These are phyloP conservation scores for Electrona antarctica DNA, from an alignment of 2,113 vertebrate genomes.

Conservation along the genomic window DNA sequence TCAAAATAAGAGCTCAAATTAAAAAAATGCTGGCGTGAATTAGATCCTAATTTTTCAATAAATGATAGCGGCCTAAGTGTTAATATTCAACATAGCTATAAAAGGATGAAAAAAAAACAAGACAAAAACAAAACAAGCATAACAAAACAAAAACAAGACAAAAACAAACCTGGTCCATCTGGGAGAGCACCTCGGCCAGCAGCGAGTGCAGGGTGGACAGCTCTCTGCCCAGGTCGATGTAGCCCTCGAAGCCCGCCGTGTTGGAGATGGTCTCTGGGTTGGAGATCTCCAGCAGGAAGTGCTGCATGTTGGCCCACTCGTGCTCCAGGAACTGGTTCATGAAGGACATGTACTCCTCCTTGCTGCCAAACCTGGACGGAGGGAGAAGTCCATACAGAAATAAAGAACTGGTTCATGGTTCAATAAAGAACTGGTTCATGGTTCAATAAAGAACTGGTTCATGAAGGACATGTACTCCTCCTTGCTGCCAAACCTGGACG, in stretches of 20 bases:
- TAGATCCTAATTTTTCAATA: too few relatives aligned
- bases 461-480: constrained; percentile 99
- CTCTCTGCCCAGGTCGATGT: constrained; percentile 95
- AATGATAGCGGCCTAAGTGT: too few relatives aligned
- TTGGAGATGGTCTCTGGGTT: constrained; percentile 96
- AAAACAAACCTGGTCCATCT: constrained; percentile 97
- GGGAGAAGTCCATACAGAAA: too few relatives aligned
- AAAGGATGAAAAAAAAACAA: too few relatives aligned
- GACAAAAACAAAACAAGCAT: too few relatives aligned
- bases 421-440: too few relatives aligned
- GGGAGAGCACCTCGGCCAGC: constrained; percentile 91
- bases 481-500: constrained; percentile 94
- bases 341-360: constrained; percentile 98
- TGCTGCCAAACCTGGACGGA: constrained; percentile 89
- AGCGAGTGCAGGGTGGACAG: constrained; percentile 93
- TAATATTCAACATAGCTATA: too few relatives aligned
- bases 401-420: too few relatives aligned
- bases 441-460: constrained; percentile 99
- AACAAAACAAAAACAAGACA: too few relatives aligned
- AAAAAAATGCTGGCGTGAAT: too few relatives aligned
- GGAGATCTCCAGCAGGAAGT: constrained; percentile 94
- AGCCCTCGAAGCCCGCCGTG: constrained; percentile 95
- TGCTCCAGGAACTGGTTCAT: constrained; percentile 99
- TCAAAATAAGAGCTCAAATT: too few relatives aligned
- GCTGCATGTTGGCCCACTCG: constrained; percentile 97